Evolutionary conservation across 2,888 invertebrate genomes (phyloP).

Genomic region (Trypoxylon attenuatum): DNA sequence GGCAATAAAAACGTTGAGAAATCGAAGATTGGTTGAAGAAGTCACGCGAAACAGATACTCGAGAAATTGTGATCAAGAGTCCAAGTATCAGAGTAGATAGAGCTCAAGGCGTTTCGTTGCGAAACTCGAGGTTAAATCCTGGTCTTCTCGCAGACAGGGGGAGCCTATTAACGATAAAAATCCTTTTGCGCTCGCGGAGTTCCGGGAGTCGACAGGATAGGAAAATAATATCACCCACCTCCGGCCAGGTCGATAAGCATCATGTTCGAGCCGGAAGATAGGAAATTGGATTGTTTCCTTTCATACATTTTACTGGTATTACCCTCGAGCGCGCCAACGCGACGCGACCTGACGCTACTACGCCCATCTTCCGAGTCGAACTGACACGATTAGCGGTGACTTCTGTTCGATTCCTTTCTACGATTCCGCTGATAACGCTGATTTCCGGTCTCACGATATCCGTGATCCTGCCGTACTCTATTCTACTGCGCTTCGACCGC

Average conservation of each 20-base stretch:
- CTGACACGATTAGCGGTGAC: constrained; percentile 44
- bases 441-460: background rate
- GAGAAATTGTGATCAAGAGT: too few relatives aligned
- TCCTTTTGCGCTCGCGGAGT: constrained; percentile 26
- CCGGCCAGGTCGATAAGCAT: constrained; percentile 51
- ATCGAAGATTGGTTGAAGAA: too few relatives aligned
- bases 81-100: too few relatives aligned
- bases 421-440: background rate
- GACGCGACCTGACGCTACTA: constrained; percentile 26
- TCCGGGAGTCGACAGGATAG: constrained; percentile 18
- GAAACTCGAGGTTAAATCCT: background rate
- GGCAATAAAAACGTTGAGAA: too few relatives aligned
- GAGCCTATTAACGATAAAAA: constrained; percentile 40
- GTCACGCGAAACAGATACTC: too few relatives aligned
- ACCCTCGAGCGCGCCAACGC: too few relatives aligned
- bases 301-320: constrained; percentile 54
- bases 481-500: too few relatives aligned
- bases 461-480: too few relatives aligned
- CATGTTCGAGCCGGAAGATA: constrained; percentile 38
- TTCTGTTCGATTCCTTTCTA: constrained; percentile 29
- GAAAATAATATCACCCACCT: constrained; percentile 48
- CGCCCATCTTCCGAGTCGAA: constrained; percentile 28
- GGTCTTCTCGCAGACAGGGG: constrained; percentile 13
- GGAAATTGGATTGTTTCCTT: constrained; percentile 54
- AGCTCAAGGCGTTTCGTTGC: too few relatives aligned